phyloP scores from a whole-genome alignment of 2,797 vertebrate species.

The Tympanoctomys barrerae region DNA sequence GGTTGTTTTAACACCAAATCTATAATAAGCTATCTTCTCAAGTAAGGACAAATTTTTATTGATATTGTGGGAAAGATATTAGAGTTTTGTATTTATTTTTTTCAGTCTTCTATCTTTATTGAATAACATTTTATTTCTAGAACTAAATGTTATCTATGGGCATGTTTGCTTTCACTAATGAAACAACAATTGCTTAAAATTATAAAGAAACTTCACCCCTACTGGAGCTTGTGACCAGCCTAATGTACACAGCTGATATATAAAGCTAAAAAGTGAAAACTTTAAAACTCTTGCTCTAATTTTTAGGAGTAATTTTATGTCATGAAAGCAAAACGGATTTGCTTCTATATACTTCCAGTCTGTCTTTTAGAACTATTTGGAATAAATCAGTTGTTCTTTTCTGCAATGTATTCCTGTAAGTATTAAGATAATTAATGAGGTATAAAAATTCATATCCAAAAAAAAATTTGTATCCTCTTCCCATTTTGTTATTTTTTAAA shows the following conservation, averaged over 20 bases:
- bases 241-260: background rate
- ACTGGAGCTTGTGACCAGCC: background rate
- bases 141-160: background rate
- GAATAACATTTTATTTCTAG: conserved; percentile 41
- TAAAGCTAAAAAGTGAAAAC: background rate
- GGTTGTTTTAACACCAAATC: background rate
- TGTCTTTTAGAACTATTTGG: background rate
- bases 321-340: conserved; percentile 43
- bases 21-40: background rate
- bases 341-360: background rate
- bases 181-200: conserved; percentile 14
- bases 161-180: conserved; percentile 17
- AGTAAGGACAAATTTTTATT: background rate
- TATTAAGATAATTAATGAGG: background rate
- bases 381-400: background rate
- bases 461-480: background rate
- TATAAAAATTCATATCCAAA: background rate
- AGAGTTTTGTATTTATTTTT: background rate
- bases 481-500: conserved; percentile 7
- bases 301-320: conserved; percentile 14
- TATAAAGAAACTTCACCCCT: background rate
- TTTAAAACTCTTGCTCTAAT: background rate
- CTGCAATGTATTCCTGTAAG: background rate
- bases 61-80: conserved; percentile 4
- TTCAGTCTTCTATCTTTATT: background rate